phyloP scores from a whole-genome alignment of 1,140 invertebrate genomes.

The Aphidius ervi region DNA sequence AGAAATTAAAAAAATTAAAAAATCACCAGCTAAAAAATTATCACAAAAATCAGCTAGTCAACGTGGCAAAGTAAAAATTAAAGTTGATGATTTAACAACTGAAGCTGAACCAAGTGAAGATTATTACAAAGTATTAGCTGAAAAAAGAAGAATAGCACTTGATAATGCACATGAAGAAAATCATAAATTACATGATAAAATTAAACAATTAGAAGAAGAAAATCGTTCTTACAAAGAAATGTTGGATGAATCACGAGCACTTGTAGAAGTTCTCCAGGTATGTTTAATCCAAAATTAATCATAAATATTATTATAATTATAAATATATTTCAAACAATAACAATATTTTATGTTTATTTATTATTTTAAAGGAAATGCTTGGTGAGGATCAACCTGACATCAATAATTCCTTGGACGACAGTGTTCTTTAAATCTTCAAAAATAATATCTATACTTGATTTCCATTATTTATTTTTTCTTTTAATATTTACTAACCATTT shows the following conservation, averaged over 20 bases:
- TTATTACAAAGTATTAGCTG: constrained; percentile 66
- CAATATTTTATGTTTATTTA: constrained; percentile 5
- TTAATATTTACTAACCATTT: background rate
- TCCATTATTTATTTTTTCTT: constrained; percentile 9
- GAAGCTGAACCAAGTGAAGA: constrained; percentile 60
- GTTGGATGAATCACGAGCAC: constrained; percentile 62
- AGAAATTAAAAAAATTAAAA: constrained; percentile 51
- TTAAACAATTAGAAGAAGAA: constrained; percentile 61
- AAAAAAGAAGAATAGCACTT: constrained; percentile 61
- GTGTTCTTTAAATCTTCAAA: constrained; percentile 26
- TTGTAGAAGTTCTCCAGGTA: constrained; percentile 68
- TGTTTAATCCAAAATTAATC: constrained; percentile 6
- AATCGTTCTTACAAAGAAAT: constrained; percentile 61
- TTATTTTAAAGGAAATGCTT: constrained; percentile 43
- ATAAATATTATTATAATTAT: constrained; percentile 14
- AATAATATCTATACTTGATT: constrained; percentile 2
- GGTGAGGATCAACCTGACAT: constrained; percentile 45
- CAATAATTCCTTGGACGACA: constrained; percentile 48
- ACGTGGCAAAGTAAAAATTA: constrained; percentile 52
- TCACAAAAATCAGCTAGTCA: constrained; percentile 47
- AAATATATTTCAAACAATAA: constrained; percentile 1
- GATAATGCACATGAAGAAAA: constrained; percentile 64
- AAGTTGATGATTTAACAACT: constrained; percentile 60
- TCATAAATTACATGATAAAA: constrained; percentile 48
- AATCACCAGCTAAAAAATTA: constrained; percentile 51